Conservation (phyloP, 2,888 invertebrate genomes). For the Hirtodrosophila confusa region DNA sequence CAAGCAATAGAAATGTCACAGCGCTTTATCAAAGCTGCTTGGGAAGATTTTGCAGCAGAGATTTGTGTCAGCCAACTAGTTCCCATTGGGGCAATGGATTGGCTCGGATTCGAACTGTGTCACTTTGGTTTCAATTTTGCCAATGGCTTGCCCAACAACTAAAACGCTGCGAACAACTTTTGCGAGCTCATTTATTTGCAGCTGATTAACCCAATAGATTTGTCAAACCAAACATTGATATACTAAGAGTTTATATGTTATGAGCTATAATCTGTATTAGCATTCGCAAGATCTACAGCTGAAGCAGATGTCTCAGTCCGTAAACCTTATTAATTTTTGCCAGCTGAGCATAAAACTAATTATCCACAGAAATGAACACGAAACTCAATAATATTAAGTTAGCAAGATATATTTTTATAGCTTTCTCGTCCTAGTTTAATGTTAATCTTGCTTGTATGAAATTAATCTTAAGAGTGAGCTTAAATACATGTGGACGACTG, state of each 20-base stretch:
- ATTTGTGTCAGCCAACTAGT: conserved; percentile 52
- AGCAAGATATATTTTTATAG: conserved; percentile 19
- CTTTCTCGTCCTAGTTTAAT: conserved; percentile 13
- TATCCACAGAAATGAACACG: conserved; percentile 22
- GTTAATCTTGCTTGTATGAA: conserved; percentile 9
- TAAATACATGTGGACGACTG: too few relatives aligned
- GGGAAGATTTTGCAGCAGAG: conserved; percentile 60
- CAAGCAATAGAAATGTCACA: conserved; percentile 72
- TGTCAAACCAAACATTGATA: conserved; percentile 29
- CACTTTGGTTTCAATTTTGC: conserved; percentile 27
- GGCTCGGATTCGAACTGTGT: conserved; percentile 29
- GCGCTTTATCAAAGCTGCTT: conserved; percentile 75
- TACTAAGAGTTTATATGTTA: conserved; percentile 1
- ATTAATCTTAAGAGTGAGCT: conserved; percentile 19
- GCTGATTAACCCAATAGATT: conserved; percentile 41
- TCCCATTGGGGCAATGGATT: conserved; percentile 56
- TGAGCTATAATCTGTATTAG: conserved; percentile 26
- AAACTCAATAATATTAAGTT: conserved; percentile 15
- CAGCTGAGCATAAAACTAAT: conserved; percentile 22
- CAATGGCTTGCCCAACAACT: neutral
- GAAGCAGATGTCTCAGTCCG: conserved; percentile 15
- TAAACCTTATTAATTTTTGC: conserved; percentile 19
- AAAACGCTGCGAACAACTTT: conserved; percentile 23
- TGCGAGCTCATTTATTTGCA: conserved; percentile 42
- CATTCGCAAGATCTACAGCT: conserved; percentile 36